Conservation (phyloP, 2,113 vertebrate genomes). For the Atractosteus spatula region DNA sequence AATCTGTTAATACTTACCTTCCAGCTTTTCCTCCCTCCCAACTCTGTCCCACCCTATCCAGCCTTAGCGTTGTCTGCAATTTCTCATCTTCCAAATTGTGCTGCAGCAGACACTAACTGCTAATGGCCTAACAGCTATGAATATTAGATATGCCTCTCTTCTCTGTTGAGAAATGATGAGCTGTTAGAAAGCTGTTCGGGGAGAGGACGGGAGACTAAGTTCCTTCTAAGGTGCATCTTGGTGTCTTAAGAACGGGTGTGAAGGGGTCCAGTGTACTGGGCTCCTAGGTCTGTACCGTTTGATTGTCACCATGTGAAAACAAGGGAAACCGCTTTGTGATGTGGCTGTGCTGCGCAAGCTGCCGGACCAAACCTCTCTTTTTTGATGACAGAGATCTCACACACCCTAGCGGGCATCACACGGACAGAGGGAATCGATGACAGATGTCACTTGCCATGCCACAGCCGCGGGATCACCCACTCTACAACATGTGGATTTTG, state of each 20-base stretch:
- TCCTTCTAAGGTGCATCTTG: neutral
- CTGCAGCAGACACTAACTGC: slow-evolving; percentile 49
- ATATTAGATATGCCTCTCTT: slow-evolving; percentile 74
- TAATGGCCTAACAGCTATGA: slow-evolving; percentile 67
- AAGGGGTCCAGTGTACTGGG: too few relatives aligned
- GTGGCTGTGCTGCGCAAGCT: too few relatives aligned
- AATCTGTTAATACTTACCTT: neutral
- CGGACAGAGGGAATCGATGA: too few relatives aligned
- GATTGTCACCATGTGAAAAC: neutral
- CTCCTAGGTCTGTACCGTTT: neutral
- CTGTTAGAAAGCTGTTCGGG: slow-evolving; percentile 33
- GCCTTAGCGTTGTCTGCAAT: neutral
- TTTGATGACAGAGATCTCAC: too few relatives aligned
- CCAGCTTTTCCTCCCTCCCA: neutral
- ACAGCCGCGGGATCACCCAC: too few relatives aligned
- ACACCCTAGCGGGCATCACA: too few relatives aligned
- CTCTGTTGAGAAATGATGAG: slow-evolving; percentile 51
- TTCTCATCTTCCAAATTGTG: slow-evolving; percentile 12
- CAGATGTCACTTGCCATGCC: too few relatives aligned
- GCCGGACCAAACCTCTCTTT: too few relatives aligned
- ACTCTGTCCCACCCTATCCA: neutral
- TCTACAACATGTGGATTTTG: too few relatives aligned
- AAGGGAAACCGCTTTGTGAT: neutral
- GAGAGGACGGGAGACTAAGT: slow-evolving; percentile 36
- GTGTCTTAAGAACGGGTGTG: neutral